Evolutionary conservation across 2,888 invertebrate genomes (phyloP).

Genomic region (Metalampra italica): DNA sequence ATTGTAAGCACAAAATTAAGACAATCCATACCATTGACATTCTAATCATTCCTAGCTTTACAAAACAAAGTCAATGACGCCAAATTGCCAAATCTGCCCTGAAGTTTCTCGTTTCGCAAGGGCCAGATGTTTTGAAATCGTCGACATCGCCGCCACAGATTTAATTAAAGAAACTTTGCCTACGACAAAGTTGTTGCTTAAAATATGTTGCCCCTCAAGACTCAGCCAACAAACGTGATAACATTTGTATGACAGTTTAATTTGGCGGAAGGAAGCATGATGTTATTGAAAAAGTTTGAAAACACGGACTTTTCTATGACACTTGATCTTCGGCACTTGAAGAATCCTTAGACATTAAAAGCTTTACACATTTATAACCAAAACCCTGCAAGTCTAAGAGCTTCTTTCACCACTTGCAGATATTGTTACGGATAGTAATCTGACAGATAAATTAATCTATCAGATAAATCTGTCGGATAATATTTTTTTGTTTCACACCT

Average conservation of each 20-base stretch:
- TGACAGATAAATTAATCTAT: too few relatives aligned
- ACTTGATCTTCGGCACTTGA: too few relatives aligned
- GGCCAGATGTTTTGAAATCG: constrained; percentile 56
- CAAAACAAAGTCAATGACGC: constrained; percentile 31
- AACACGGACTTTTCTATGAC: too few relatives aligned
- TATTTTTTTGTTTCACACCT: too few relatives aligned
- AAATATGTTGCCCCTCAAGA: constrained; percentile 30
- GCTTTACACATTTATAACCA: too few relatives aligned
- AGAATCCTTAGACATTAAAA: too few relatives aligned
- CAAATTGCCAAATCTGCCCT: constrained; percentile 25
- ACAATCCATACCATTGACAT: neutral
- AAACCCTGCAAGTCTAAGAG: too few relatives aligned
- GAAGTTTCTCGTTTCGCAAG: constrained; percentile 14
- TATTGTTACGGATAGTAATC: too few relatives aligned
- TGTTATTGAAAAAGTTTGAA: neutral
- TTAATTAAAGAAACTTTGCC: constrained; percentile 56
- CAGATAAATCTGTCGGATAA: too few relatives aligned
- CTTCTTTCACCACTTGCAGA: too few relatives aligned
- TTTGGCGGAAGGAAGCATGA: constrained; percentile 15
- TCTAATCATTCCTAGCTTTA: constrained; percentile 4
- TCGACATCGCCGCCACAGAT: constrained; percentile 35
- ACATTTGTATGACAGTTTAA: constrained; percentile 32
- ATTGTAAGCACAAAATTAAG: neutral
- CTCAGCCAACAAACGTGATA: constrained; percentile 16
- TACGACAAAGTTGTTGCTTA: constrained; percentile 37